phyloP scores from a whole-genome alignment of 2,888 invertebrate species.

The Ferdinandea cuprea region DNA sequence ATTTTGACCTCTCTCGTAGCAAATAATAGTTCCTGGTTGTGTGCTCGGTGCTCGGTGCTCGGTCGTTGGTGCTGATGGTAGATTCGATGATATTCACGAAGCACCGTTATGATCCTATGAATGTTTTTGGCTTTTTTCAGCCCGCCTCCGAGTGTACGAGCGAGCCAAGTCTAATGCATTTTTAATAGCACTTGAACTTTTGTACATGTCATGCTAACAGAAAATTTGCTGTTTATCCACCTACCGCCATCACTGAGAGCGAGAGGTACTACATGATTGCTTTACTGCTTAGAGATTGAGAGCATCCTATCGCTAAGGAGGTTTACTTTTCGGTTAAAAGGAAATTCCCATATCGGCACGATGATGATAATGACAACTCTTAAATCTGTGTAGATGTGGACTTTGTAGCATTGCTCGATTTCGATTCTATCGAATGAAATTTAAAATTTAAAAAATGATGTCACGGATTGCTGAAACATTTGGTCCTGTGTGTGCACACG shows the following conservation, averaged over 20 bases:
- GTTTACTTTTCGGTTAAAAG: constrained; percentile 23
- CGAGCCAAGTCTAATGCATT: constrained; percentile 68
- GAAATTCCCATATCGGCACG: constrained; percentile 49
- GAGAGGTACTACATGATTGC: constrained; percentile 45
- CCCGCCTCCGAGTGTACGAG: constrained; percentile 6
- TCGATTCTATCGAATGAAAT: constrained; percentile 1
- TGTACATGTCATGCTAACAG: constrained; percentile 71
- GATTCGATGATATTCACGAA: constrained; percentile 47
- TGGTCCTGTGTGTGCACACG: constrained; percentile 27
- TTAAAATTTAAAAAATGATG: constrained; percentile 19
- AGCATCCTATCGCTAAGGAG: constrained; percentile 51
- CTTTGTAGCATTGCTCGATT: constrained; percentile 36
- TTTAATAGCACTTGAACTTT: constrained; percentile 74
- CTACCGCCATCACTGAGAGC: constrained; percentile 8
- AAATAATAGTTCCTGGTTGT: constrained; percentile 55
- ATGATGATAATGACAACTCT: constrained; percentile 65
- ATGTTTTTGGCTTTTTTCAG: constrained; percentile 39
- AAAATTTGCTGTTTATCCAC: constrained; percentile 34
- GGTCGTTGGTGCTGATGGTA: constrained; percentile 6
- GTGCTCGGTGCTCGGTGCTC: too few species aligned
- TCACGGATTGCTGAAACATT: constrained; percentile 16
- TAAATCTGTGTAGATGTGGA: constrained; percentile 22
- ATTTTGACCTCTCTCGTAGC: constrained; percentile 64
- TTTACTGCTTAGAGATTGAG: constrained; percentile 55
- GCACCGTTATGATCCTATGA: constrained; percentile 63